Percentiles rank a stretch among this genome's conserved stretches.
Conservation (phyloP, 2,113 vertebrate genomes). For the Trogon surrucura region DNA sequence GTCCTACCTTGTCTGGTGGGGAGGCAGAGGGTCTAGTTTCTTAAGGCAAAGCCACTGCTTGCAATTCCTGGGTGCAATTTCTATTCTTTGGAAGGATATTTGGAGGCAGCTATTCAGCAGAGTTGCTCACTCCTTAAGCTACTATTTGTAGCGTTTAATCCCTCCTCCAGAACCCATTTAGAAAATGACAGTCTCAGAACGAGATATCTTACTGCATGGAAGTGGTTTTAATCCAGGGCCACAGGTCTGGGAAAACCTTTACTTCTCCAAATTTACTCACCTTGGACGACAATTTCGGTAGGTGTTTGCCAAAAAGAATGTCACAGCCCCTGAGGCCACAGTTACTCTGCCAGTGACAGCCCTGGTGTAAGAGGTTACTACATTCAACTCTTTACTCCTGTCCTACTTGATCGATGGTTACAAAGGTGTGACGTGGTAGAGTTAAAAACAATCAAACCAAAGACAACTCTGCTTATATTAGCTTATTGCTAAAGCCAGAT, state of each 20-base stretch:
- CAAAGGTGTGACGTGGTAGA: background rate
- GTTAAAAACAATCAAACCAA: background rate
- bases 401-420: accelerated
- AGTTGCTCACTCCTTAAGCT: background rate
- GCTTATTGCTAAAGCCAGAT: background rate
- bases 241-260: background rate
- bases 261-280: background rate
- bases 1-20: background rate
- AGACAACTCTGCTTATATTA: background rate
- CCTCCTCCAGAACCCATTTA: background rate
- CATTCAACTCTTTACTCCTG: background rate
- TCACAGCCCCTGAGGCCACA: background rate
- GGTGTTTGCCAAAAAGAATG: background rate
- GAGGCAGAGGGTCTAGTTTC: background rate
- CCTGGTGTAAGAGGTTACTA: background rate
- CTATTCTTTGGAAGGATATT: background rate
- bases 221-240: background rate
- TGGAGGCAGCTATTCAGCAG: background rate
- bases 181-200: background rate
- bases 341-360: background rate
- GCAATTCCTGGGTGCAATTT: background rate
- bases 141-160: background rate
- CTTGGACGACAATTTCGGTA: background rate
- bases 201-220: background rate
- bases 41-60: background rate